These are phyloP conservation scores for Acanthis flammea DNA, from an alignment of 2,797 vertebrate genomes.

Conservation along the genomic window DNA sequence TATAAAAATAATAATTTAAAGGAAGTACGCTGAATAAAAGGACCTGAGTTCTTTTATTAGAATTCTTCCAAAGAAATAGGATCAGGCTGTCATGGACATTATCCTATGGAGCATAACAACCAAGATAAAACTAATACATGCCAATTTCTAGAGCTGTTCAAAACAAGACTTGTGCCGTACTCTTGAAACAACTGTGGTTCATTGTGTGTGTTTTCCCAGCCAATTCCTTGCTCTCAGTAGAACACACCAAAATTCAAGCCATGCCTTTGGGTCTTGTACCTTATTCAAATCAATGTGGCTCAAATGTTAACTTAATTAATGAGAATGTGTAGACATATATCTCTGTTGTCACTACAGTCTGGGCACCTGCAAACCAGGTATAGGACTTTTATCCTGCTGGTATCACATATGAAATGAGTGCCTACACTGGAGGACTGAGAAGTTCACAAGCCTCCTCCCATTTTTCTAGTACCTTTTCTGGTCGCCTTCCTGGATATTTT, in stretches of 20 bases:
- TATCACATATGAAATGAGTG: background rate
- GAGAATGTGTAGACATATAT: background rate
- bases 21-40: background rate
- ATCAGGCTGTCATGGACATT: background rate
- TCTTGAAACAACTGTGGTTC: background rate
- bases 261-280: background rate
- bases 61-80: background rate
- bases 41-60: background rate
- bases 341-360: background rate
- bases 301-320: background rate
- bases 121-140: background rate
- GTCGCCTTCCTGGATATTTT: background rate
- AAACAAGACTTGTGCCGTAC: background rate
- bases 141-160: background rate
- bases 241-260: background rate
- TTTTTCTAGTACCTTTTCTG: background rate
- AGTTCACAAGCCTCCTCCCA: background rate
- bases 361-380: background rate
- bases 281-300: background rate
- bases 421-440: background rate
- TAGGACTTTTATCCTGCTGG: background rate
- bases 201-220: background rate
- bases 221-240: background rate
- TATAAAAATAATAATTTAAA: background rate
- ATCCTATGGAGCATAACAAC: background rate